Evolutionary conservation across 2,113 vertebrate genomes (phyloP), one percentile per base, ranked within the genome.

Genomic region (Ptychochromis oligacanthus): DNA sequence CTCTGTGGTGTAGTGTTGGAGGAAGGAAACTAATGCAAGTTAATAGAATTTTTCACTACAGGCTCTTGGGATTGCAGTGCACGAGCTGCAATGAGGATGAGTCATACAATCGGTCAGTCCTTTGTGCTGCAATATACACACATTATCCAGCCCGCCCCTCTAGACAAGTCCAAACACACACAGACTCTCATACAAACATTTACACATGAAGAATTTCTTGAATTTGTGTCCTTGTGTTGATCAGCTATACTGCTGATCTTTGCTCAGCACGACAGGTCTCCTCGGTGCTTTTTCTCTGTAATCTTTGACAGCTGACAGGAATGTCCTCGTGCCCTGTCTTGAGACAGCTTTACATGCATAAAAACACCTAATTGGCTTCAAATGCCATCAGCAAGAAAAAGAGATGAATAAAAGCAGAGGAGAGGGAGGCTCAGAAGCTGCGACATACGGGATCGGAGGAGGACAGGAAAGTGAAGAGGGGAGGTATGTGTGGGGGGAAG

Each of bases 111-210:
- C 78, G 77, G 88, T 83, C 75, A 67, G 59, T 87, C 59, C 58
- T 93, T 87, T 89, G 91, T 91, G 89, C 85, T 18, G 86, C 89
- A 88, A 88, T 88, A 82, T 85, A 90, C 87, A 91, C 91, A 89
- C 85, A 91, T 93, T 89, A 87, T 55, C 72, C 67, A 83, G 87
- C 83, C 83, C 40, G 26, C 52, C 75, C 77, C 76, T 75, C 55
- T 55, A 70, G 81, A 91, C 62, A 31, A 74, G 56, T 75, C 34
- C 57, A 18, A 36, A 75, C 83, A 65, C 72, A 77, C 46, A 56
- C n/a, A 72, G 60, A 61, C 65, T 52, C 62, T 55, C 61, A n/a
- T 15, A 70, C 79, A 54, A 31, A 77, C 46, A 79, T 84, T 82
- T 86, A 77, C 54, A 89, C 67, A 22, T 38, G 49, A 36, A 78